Evolutionary conservation across 2,113 vertebrate genomes (phyloP), one percentile per base, ranked within the genome.

Genomic region (Scartelaos histophorus): DNA sequence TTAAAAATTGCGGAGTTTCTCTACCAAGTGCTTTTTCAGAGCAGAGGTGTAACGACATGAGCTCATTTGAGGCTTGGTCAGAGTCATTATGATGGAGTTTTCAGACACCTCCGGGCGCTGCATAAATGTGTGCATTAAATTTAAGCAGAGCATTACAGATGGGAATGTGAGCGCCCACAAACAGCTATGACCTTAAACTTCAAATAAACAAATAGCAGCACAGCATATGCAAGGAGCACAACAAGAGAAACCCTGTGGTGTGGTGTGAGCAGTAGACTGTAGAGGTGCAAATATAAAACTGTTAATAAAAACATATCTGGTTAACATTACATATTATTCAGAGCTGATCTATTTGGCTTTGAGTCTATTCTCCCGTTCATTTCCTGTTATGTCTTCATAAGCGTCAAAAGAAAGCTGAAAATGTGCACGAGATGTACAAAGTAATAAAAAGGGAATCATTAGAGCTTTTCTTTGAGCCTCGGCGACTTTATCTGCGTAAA

Each of bases 401-500:
- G 61, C 61, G 34, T 38, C 29, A 19, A 64, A 64, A 64, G 46
- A 51, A 49, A 45, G 61, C 57, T 68, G 46, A 69, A 68, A 35
- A 67, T 51, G 47, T 67, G 45, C 9, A 34, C 38, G 71, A 68
- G 35, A 67, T 45, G 56, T 61, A 22, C 13, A 53, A 64, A n/a
- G 17, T 64, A 64, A 64, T 64, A 64, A 64, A 64, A 64, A 38
- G 16, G 61, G 61, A 64, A 64, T 64, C 61, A 64, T 64, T 64
- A 43, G 38, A 64, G 61, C 61, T 64, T 64, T 64, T 64, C 61
- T 43, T 45, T 74, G 34, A 64, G 54, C 3, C n/a, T 73, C 46
- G 60, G 34, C 49, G 51, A 24, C n/a, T 61, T 75, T 74, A 67
- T 82, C 51, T 74, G 56, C 76, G 47, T 43, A 75, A 43, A 34